Base-by-base conservation (phyloP, 1,140 invertebrate genomes). In the Leguminivora glycinivorella region DNA sequence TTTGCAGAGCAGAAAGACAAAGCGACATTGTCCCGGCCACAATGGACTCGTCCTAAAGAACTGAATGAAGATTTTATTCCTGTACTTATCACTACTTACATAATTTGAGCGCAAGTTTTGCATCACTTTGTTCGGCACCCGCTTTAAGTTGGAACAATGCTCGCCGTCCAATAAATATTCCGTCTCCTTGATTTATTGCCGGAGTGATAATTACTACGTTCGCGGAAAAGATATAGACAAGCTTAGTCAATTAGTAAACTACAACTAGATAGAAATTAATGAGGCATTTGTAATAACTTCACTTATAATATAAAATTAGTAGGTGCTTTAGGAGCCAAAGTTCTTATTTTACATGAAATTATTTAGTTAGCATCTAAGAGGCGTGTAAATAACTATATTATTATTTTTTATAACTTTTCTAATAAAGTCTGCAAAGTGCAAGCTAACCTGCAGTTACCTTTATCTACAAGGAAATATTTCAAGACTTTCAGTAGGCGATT, bases 71-170 rank as follows among this genome's bases (percentile, higher is more conserved):
- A 63, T 63, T 63, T 63, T 63, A 63, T 63, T 63, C 58, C 58
- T 63, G 58, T 63, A 63, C 56, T 63, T 63, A 63, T 63, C 58
- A 63, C 58, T 63, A 63, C 58, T 63, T 63, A 63, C 58, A 63
- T 63, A 63, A 63, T 63, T 63, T 31, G 26, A 63, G 58, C 52
- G 52, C 58, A 34, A 63, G 58, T 63, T 63, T 63, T 63, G 58
- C 58, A 63, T 63, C 26, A 63, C 58, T 63, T 34, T 63, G 58
- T 63, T 63, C 58, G 58, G 58, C 25, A 29, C 22, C 12, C 58
- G 26, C 29, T 63, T 63, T 34, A 29, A 63, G 19, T 63, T 63
- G 12, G 29, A 63, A 63, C 29, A 63, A 63, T 63, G 58, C 5
- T 63, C 14, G n/a, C n/a, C 26, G 58, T 63, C 26, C 17, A 63